Evolutionary conservation across 2,113 vertebrate species (phyloP).

Genomic region (zebrafish (Danio rerio)): DNA sequence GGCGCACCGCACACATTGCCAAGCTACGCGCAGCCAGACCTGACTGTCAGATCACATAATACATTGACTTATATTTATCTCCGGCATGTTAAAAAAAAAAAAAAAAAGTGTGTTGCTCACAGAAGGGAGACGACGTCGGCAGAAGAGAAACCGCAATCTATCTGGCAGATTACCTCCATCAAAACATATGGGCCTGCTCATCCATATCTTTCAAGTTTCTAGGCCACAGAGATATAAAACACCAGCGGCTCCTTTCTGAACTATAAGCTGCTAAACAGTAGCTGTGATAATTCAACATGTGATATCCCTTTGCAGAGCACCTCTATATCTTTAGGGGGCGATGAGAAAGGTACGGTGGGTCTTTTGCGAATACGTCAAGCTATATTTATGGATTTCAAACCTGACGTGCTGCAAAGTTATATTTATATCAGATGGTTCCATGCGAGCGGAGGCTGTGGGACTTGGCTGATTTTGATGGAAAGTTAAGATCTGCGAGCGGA

Average conservation of each 20-base stretch:
- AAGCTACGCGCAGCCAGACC: slow-evolving; percentile 12
- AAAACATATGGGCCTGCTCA: slow-evolving; percentile 59
- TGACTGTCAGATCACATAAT: slow-evolving; percentile 15
- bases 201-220: slow-evolving; percentile 62
- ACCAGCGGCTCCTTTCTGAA: slow-evolving; percentile 62
- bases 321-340: slow-evolving; percentile 59
- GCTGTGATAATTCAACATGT: slow-evolving; percentile 74
- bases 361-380: slow-evolving; percentile 57
- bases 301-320: slow-evolving; percentile 71
- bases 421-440: slow-evolving; percentile 78
- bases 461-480: slow-evolving; percentile 63
- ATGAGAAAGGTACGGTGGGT: slow-evolving; percentile 61
- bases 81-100: not conserved
- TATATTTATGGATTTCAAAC: slow-evolving; percentile 75
- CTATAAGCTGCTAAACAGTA: slow-evolving; percentile 74
- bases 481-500: slow-evolving; percentile 63
- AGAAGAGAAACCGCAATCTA: slow-evolving; percentile 37
- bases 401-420: slow-evolving; percentile 74
- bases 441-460: slow-evolving; percentile 62
- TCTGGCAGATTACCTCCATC: slow-evolving; percentile 54
- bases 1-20: slow-evolving; percentile 17
- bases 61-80: slow-evolving; percentile 40
- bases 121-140: slow-evolving; percentile 2
- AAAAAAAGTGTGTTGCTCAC: slow-evolving; percentile 20
- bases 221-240: slow-evolving; percentile 65